Conservation (phyloP, 2,113 vertebrate species). For the Benitochromis conjunctus region DNA sequence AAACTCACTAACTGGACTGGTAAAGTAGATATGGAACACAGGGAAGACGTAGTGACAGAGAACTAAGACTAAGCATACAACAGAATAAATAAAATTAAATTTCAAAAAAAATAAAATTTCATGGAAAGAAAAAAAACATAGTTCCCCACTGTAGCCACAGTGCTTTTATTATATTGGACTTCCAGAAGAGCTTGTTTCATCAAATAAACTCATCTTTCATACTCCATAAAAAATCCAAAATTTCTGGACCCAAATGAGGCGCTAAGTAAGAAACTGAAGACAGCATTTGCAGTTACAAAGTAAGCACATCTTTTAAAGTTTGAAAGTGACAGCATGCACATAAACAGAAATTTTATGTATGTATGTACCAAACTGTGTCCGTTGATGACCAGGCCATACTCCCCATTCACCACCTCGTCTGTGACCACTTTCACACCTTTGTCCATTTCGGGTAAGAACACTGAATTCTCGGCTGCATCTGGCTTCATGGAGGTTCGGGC, state of each 20-base stretch:
- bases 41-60: no score
- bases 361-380: conserved; percentile 88
- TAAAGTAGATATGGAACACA: fast-evolving
- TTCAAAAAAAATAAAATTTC: no score
- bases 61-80: neutral
- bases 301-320: neutral
- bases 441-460: conserved; percentile 47
- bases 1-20: neutral
- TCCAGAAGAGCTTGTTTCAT: no score
- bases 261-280: neutral
- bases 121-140: no score
- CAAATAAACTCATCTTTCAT: no score
- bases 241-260: fast-evolving
- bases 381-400: conserved; percentile 87
- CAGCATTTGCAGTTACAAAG: neutral
- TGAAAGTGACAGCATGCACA: neutral
- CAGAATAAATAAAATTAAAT: no score
- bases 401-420: conserved; percentile 81
- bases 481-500: conserved; percentile 82
- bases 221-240: no score
- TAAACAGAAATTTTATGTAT: fast-evolving
- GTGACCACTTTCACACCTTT: conserved; percentile 57
- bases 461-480: conserved; percentile 53
- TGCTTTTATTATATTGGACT: no score
- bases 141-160: no score